A percentile compares a stretch with the other conserved stretches of the same genome.
phyloP scores from a whole-genome alignment of 2,113 vertebrate species.

The Sinocyclocheilus grahami region DNA sequence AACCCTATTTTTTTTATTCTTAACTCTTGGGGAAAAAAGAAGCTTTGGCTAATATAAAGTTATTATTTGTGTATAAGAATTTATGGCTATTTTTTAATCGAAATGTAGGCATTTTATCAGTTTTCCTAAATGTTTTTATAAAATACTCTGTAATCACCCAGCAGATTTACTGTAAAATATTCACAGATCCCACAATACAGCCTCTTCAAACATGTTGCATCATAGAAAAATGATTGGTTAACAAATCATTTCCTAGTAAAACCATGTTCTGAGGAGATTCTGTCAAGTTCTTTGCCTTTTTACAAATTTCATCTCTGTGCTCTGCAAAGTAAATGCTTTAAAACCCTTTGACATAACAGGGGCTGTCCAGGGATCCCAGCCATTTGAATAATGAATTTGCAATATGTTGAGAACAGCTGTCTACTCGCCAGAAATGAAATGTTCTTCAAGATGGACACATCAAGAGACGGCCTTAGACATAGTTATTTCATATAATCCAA shows the following conservation, averaged over 20 bases:
- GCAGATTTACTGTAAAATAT: conserved; percentile 62
- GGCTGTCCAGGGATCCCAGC: conserved; percentile 64
- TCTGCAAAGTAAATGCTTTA: conserved; percentile 75
- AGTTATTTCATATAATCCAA: conserved; percentile 54
- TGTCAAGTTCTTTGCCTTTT: conserved; percentile 75
- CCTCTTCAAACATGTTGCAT: conserved; percentile 58
- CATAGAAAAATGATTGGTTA: conserved; percentile 68
- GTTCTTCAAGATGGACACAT: conserved; percentile 53
- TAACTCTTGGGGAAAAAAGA: background rate
- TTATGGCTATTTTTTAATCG: background rate
- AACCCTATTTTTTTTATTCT: background rate
- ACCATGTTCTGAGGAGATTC: conserved; percentile 73
- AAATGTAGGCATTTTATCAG: background rate
- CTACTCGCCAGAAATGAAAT: conserved; percentile 60
- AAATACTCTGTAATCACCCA: background rate
- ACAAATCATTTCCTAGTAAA: conserved; percentile 76
- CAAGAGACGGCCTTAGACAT: conserved; percentile 46
- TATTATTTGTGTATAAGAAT: background rate
- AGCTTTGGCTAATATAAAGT: background rate
- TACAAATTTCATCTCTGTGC: conserved; percentile 73
- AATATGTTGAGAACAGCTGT: conserved; percentile 79
- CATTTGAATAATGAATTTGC: conserved; percentile 79
- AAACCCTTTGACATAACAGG: conserved; percentile 78
- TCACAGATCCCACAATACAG: conserved; percentile 59
- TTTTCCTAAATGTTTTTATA: background rate